phyloP scores from a whole-genome alignment of 1,140 invertebrate species.

The Colletes latitarsis region DNA sequence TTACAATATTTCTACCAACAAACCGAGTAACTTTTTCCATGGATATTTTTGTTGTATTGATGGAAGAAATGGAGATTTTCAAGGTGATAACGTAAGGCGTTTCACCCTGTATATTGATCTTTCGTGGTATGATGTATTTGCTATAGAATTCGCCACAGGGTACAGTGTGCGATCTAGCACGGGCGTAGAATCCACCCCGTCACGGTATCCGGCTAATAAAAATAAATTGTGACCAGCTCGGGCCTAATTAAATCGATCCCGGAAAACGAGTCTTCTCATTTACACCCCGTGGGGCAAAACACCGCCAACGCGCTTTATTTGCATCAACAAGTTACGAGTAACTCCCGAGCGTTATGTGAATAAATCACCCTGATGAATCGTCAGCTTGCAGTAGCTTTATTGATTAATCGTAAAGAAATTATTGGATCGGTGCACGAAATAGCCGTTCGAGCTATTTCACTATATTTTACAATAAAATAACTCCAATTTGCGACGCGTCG shows the following conservation, averaged over 20 bases:
- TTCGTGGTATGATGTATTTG: slow-evolving; percentile 60
- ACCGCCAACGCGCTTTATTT: slow-evolving; percentile 1
- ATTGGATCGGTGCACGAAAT: background rate
- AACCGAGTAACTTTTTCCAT: too few relatives aligned
- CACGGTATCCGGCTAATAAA: slow-evolving; percentile 65
- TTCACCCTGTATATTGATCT: slow-evolving; percentile 65
- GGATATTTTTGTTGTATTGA: background rate
- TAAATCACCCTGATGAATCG: slow-evolving; percentile 11
- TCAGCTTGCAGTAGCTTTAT: background rate
- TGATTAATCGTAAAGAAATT: background rate
- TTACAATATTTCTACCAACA: too few relatives aligned
- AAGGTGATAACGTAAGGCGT: slow-evolving; percentile 28
- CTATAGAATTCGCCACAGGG: slow-evolving; percentile 59
- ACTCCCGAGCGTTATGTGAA: background rate
- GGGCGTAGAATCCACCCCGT: slow-evolving; percentile 56
- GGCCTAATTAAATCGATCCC: slow-evolving; percentile 50
- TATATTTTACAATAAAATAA: too few relatives aligned
- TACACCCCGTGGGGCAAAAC: background rate
- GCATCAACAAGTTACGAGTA: slow-evolving; percentile 38
- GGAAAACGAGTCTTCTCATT: slow-evolving; percentile 29
- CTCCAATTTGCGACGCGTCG: too few relatives aligned
- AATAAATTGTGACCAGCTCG: slow-evolving; percentile 69
- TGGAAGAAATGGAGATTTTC: background rate
- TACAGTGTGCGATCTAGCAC: slow-evolving; percentile 40
- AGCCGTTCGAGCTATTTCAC: too few relatives aligned